Base-by-base conservation (phyloP, 1,140 invertebrate genomes). In the Magallana angulata region DNA sequence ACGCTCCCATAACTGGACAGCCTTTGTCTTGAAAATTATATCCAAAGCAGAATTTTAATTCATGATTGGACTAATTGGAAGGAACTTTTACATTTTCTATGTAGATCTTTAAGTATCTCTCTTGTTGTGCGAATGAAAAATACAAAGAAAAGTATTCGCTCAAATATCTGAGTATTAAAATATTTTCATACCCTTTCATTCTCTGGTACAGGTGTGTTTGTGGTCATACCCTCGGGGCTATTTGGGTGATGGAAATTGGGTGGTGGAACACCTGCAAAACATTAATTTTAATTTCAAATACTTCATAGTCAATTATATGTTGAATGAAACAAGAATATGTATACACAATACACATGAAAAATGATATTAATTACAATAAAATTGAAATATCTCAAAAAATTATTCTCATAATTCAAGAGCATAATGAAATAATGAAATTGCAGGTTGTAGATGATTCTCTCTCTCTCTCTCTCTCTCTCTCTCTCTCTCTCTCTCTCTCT, bases 1-100 rank as follows among this genome's bases (percentile, higher is more conserved):
- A 56, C 91, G 84, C 85, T 92, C 91, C 92, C 92, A 93, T 64
- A 91, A 85, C 56, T 83, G 76, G 11, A 90, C 89, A 57, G 89
- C 88, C 60, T 76, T 85, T n/a, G 88, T 85, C 92, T 93, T 64
- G 4, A 87, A 85, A 87, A 60, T 68, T 14, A 9, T 3, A 36
- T 36, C 56, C 60, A 62, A 62, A 62, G 5, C 6, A n/a, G 60
- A 16, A 62, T 62, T 62, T 48, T 48, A 48, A 48, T 48, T 48
- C 36, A 48, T 48, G 36, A 48, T 48, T 48, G 36, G 36, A 48
- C 36, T 4, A 48, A 48, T 48, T 48, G 3, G 36, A 48, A 48
- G 5, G 36, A 48, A 48, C 36, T 48, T 24, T 48, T 5, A 48
- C 36, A 4, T 48, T 48, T 48, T 48, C 36, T 48, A 5, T 48